Evolutionary conservation across 2,888 invertebrate genomes (phyloP), one percentile per base, ranked within the genome.

Genomic region (Suillia variegata): DNA sequence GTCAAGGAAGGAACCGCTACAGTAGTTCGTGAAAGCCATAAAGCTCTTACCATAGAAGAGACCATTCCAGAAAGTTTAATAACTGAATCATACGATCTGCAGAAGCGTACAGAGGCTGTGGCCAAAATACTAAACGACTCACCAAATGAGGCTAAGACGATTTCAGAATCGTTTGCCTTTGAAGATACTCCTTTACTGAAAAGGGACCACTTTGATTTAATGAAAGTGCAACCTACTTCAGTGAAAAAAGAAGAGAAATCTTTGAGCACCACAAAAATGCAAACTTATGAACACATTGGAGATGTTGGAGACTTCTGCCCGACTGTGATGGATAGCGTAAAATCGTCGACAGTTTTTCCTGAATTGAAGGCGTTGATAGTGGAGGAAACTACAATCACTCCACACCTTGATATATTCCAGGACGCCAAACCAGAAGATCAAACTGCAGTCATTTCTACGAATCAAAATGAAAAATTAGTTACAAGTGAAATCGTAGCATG

Each of bases 21-120:
- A 24, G 31, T 70, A 13, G 56, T 67, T 8, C 64, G 64, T 17
- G 65, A 64, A n/a, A 69, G 70, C 42, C 58, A 68, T 1, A 67
- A 67, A 47, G 65, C 74, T 2, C 33, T 73, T 5, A 20, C 71
- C 13, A 70, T 74, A 1, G 74, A 79, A 54, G 79, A 80, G 63
- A 64, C 70, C n/a, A 34, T 75, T 0, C 60, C 69, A 15, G 20
- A 76, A 2, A 73, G 53, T 57, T 63, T 69, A 8, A 72, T 79
- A 20, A 69, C 70, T 24, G 78, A 78, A 55, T 65, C 64, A 2
- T 77, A 75, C 49, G 70, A 77, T 1, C 60, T 77, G 13, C 48
- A 60, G 48, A 56, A 64, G 26, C 70, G 67, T 4, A 52, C 59
- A 1, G 56, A 68, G 42, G 62, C 51, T 1, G 69, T 61, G 38